phyloP scores from a whole-genome alignment of 2,797 vertebrate genomes.

The Miichthys miiuy region DNA sequence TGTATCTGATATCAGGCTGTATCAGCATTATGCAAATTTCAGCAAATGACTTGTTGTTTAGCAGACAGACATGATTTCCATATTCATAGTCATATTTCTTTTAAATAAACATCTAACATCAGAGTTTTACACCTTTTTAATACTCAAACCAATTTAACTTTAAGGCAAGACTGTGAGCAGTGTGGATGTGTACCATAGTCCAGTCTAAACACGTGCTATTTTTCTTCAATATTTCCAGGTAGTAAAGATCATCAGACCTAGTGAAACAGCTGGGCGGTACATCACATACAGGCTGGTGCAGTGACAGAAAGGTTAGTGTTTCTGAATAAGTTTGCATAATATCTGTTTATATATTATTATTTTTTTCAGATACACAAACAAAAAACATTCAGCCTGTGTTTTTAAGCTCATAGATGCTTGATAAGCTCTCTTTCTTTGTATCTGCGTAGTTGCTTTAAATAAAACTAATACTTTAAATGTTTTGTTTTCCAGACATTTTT shows the following conservation, averaged over 20 bases:
- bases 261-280: conserved; percentile 95
- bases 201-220: background rate
- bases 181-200: background rate
- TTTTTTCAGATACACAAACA: too few relatives aligned
- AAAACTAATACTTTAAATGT: background rate
- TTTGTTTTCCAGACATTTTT: conserved; percentile 31
- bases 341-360: too few relatives aligned
- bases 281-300: conserved; percentile 99
- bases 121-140: too few relatives aligned
- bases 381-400: background rate
- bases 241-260: conserved; percentile 97
- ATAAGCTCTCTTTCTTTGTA: background rate
- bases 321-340: background rate
- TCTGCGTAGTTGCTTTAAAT: background rate
- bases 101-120: background rate
- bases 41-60: too few relatives aligned
- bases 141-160: background rate
- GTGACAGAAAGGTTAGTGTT: conserved; percentile 69
- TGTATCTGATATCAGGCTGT: background rate
- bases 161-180: background rate
- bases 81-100: too few relatives aligned
- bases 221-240: conserved; percentile 82
- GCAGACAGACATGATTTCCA: too few relatives aligned
- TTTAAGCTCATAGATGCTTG: background rate
- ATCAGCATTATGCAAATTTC: too few relatives aligned